phyloP scores from a whole-genome alignment of 2,888 invertebrate genomes.

The Catocala fraxini region DNA sequence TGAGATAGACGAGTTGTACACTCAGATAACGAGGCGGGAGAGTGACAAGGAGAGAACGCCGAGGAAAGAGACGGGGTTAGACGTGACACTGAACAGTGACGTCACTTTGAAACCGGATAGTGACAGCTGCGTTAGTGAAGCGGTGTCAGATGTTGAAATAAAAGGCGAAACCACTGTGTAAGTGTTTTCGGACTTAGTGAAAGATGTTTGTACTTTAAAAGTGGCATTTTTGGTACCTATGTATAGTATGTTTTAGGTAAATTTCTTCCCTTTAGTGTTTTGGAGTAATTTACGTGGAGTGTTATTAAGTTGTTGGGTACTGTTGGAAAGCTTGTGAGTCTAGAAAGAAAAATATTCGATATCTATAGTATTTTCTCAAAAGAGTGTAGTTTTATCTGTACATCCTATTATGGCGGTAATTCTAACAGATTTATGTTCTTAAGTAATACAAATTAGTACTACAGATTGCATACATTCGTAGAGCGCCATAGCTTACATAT shows the following conservation, averaged over 20 bases:
- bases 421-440: neutral
- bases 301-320: constrained; percentile 11
- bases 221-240: constrained; percentile 14
- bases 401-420: constrained; percentile 8
- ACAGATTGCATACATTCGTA: no score
- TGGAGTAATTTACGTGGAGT: constrained; percentile 10
- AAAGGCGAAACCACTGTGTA: constrained; percentile 80
- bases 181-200: constrained; percentile 24
- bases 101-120: constrained; percentile 81
- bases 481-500: no score
- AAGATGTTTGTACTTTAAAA: constrained; percentile 9
- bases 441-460: no score
- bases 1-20: constrained; percentile 91
- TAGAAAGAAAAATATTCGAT: constrained; percentile 6
- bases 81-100: constrained; percentile 80
- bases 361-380: constrained; percentile 1
- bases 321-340: constrained; percentile 15
- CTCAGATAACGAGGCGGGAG: constrained; percentile 88
- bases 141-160: constrained; percentile 73
- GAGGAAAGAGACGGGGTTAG: constrained; percentile 68
- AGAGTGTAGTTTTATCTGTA: constrained; percentile 2
- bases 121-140: constrained; percentile 84
- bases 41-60: constrained; percentile 71
- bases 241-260: constrained; percentile 11
- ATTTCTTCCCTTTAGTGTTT: constrained; percentile 10